phyloP scores from a whole-genome alignment of 2,797 vertebrate genomes.

The Lemur catta region DNA sequence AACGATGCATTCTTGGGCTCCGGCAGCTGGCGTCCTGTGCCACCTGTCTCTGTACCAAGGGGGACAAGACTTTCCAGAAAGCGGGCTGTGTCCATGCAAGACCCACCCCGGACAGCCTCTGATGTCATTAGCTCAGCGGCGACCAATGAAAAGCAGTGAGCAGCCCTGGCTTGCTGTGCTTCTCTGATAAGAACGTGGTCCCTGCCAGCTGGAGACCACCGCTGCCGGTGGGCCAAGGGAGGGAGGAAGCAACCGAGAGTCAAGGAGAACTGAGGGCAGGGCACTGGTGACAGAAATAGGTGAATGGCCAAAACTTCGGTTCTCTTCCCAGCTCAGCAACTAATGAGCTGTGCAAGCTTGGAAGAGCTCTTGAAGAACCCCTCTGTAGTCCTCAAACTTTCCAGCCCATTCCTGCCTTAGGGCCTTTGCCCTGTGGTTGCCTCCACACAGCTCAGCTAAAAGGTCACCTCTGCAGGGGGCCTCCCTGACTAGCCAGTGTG shows the following conservation, averaged over 20 bases:
- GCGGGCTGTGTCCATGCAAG: background rate
- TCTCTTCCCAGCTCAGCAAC: background rate
- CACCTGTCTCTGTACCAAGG: background rate
- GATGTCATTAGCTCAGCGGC: background rate
- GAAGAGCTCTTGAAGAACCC: background rate
- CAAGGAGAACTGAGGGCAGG: background rate
- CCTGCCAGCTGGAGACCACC: background rate
- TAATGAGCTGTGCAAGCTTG: background rate
- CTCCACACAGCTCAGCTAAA: background rate
- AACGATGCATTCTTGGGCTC: background rate
- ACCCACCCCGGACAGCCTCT: background rate
- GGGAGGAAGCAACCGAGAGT: background rate
- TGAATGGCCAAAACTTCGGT: background rate
- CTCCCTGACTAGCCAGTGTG: background rate
- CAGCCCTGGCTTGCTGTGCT: background rate
- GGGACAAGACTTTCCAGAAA: conserved; percentile 45
- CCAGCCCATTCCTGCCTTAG: background rate
- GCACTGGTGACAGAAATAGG: rapidly evolving
- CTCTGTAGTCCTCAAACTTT: background rate
- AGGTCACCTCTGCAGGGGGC: background rate
- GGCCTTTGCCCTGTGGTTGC: background rate
- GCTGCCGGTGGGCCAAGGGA: background rate
- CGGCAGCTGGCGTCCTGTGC: background rate
- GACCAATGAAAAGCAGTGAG: background rate
- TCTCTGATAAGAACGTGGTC: background rate